Conservation (phyloP, 2,797 vertebrate genomes). For the Brachymystax lenok region DNA sequence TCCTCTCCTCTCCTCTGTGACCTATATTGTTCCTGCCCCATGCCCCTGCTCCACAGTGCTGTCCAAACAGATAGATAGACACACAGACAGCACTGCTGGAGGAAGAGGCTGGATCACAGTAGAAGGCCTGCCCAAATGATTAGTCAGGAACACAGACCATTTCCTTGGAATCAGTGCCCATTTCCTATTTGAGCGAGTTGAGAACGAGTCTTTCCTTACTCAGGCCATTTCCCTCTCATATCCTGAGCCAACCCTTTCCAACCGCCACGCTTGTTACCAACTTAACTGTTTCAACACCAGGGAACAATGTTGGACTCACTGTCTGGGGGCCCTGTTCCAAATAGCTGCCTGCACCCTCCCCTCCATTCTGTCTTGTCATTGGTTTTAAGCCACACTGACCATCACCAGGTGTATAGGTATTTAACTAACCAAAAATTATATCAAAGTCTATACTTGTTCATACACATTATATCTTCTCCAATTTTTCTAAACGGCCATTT, state of each 20-base stretch:
- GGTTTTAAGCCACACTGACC: neutral
- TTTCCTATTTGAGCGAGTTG: slow-evolving; percentile 73
- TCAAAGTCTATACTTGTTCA: neutral
- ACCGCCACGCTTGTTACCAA: slow-evolving; percentile 22
- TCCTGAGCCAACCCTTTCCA: slow-evolving; percentile 73
- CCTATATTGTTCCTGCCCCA: too few relatives aligned
- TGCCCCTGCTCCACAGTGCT: neutral
- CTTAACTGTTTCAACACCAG: slow-evolving; percentile 52
- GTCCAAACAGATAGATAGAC: neutral
- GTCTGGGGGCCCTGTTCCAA: slow-evolving; percentile 19
- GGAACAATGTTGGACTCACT: slow-evolving; percentile 26
- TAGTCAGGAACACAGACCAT: slow-evolving; percentile 74
- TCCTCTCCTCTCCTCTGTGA: too few relatives aligned
- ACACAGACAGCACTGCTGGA: neutral
- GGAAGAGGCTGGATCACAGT: slow-evolving; percentile 8
- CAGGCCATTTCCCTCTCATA: slow-evolving; percentile 69
- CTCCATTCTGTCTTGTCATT: slow-evolving; percentile 28
- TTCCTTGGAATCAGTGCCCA: slow-evolving; percentile 78
- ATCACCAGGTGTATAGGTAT: neutral
- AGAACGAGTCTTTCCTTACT: slow-evolving; percentile 68
- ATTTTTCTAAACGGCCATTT: neutral
- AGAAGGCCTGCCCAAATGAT: slow-evolving; percentile 31
- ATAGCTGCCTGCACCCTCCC: slow-evolving; percentile 5
- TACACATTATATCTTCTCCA: neutral
- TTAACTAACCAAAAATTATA: too few relatives aligned